A percentile compares a stretch with the other conserved stretches of the same genome.
These are phyloP conservation scores for Pegea sp. DNA, from an alignment of 23 tunicate species.

Conservation along the genomic window DNA sequence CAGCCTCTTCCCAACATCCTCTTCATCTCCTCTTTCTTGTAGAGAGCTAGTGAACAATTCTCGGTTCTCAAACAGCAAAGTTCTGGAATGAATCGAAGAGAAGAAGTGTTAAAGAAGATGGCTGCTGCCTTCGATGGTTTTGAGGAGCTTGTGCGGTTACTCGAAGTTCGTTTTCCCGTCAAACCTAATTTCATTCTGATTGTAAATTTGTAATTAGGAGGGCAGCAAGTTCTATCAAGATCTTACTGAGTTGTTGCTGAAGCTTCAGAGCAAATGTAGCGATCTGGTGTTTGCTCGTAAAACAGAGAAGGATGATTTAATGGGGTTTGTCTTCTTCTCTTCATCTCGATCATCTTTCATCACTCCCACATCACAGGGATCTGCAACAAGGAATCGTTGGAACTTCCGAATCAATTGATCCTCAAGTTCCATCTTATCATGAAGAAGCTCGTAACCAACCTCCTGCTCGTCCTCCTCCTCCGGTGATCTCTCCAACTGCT, in stretches of 20 bases:
- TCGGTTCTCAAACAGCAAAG: constrained; percentile 49
- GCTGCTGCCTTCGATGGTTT: constrained; percentile 86
- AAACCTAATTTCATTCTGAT: neutral
- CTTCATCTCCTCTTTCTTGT: neutral
- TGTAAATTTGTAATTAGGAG: constrained; percentile 17
- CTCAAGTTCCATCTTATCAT: constrained; percentile 46
- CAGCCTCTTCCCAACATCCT: too few relatives aligned
- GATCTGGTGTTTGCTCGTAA: constrained; percentile 92
- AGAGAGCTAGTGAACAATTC: constrained; percentile 94
- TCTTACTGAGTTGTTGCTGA: constrained; percentile 61
- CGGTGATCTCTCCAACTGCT: constrained; percentile 6
- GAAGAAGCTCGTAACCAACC: constrained; percentile 29
- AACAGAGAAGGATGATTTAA: constrained; percentile 86
- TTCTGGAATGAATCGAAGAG: constrained; percentile 37
- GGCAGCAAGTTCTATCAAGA: constrained; percentile 78
- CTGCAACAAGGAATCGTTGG: constrained; percentile 55
- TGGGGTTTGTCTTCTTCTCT: constrained; percentile 22
- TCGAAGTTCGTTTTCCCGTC: constrained; percentile 19
- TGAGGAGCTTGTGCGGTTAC: constrained; percentile 41
- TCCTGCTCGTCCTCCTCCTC: constrained; percentile 46
- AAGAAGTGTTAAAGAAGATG: constrained; percentile 66
- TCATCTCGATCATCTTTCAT: neutral
- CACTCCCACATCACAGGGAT: constrained; percentile 18
- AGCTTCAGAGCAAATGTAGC: constrained; percentile 68
- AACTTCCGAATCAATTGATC: constrained; percentile 8